Evolutionary conservation across 2,797 vertebrate genomes (phyloP), one percentile per base, ranked within the genome.

Genomic region (Xenopus petersii): DNA sequence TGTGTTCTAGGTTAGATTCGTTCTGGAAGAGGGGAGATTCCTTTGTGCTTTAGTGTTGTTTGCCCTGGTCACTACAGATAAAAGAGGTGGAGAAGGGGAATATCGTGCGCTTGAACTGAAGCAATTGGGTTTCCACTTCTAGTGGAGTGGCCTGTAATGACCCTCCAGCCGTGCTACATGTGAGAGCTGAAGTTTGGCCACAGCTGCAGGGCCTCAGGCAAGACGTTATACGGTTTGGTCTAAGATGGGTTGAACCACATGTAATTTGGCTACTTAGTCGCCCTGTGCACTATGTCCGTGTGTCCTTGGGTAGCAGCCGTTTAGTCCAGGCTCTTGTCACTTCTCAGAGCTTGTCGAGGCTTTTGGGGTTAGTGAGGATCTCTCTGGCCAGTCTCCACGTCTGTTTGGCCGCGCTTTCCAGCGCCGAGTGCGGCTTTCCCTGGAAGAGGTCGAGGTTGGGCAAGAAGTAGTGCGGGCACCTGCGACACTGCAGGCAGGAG

Each of bases 381-480:
- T 99, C 98, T 82, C 98, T 93, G 86, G 98, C 98, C 84, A 99
- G 91, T 91, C 98, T 95, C 98, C 98, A 99, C 75, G 98, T 98
- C 94, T 99, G 98, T 93, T 99, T 99, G 82, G 98, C 98, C 68
- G 98, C 98, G 83, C 96, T 96, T 86, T 99, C 98, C 85, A 99
- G 93, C 86, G 97, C 98, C 61, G 98, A 99, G 85, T 99, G 96
- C 78, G 98, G 96, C 85, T 98, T 99, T 83, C 97, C 98, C 94
- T 99, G 98, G 89, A 99, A 99, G 86, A 99, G 94, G 94, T 99
- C 98, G 87, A 99, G 95, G 91, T 99, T 99, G 87, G 98, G 98
- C 87, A 99, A 92, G 91, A 99, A 99, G 92, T 99, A 99, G 92
- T 99, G 98, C 61, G 98, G 98, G 87, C 98, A 99, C 88, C 98